Evolutionary conservation across 2,113 vertebrate species (phyloP), one percentile per base, ranked within the genome.

Genomic region (Pluvialis apricaria): DNA sequence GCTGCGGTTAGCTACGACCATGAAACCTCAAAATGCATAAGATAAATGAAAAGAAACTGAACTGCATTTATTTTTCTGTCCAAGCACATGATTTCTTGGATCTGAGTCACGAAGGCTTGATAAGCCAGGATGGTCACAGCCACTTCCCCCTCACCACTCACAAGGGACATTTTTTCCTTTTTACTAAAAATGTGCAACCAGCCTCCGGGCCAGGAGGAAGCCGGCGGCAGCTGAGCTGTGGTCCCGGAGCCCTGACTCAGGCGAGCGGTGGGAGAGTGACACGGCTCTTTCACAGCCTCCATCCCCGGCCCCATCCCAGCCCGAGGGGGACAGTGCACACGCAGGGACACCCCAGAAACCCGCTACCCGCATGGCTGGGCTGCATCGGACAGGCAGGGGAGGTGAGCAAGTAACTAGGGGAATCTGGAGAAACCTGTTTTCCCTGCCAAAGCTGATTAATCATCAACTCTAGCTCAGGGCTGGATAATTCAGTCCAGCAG

Each of bases 231-330:
- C 44, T 21, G 20, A 75, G 61, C 20, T 2, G 1, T 0, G 0
- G 17, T 26, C 60, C 64, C 2, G 1, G 61, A 85, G 24, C 65
- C 52, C 45, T 79, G 62, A 94, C 76, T 64, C 22, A 51, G 55
- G 75, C 0, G 0, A 15, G 42, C 0, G 0, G 8, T 32, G 28
- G 13, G 14, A 75, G 9, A 57, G 20, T 24, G 71, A 73, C 58
- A 45, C 2, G 1, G 13, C 28, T 49, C 40, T 76, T 52, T 42
- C 70, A 75, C 44, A 57, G 0, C n/a, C 36, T 69, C 55, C 60
- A 26, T 6, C 45, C n/a, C 26, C 8, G 0, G 31, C 17, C 21
- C 25, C 14, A 71, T 4, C 13, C 24, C 40, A 38, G 14, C 15
- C 31, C 2, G 12, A 0, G 3, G 13, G 60, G 44, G n/a, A 29